Percentiles rank a stretch among this genome's conserved stretches.
These are phyloP conservation scores for Buceros bicornis DNA, from an alignment of 2,797 vertebrate genomes.

Conservation along the genomic window DNA sequence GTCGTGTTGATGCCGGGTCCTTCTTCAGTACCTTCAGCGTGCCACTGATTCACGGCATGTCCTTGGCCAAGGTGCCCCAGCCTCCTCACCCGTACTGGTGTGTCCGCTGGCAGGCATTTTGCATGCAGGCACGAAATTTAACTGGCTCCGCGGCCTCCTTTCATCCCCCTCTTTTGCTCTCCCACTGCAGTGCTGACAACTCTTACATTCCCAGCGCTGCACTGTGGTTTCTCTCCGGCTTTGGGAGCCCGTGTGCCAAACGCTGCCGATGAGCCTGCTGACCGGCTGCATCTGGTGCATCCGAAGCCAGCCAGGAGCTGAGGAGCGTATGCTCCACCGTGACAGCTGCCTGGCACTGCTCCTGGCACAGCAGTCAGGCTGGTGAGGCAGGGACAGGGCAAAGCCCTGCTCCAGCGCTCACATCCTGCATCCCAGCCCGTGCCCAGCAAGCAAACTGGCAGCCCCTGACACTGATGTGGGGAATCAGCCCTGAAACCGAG, in stretches of 20 bases:
- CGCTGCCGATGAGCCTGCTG: constrained; percentile 52
- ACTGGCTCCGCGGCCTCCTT: neutral
- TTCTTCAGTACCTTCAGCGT: neutral
- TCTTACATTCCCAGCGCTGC: constrained; percentile 20
- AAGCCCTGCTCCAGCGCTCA: fast-evolving
- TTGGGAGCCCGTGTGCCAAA: constrained; percentile 25
- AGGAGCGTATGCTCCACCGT: fast-evolving
- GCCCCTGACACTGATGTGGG: fast-evolving
- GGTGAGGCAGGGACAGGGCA: neutral
- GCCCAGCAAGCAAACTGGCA: neutral
- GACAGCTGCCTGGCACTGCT: fast-evolving
- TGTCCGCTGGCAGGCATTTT: neutral
- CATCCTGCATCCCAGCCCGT: fast-evolving
- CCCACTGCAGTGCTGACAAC: constrained; percentile 47
- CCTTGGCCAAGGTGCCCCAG: neutral
- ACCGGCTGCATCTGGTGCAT: constrained; percentile 49
- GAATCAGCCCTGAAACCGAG: neutral
- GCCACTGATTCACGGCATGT: fast-evolving
- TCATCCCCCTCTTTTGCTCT: constrained; percentile 12
- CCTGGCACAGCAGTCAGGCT: fast-evolving
- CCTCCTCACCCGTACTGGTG: neutral
- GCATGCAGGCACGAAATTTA: neutral
- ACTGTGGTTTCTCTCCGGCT: constrained; percentile 51
- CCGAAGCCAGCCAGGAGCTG: neutral
- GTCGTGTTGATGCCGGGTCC: neutral